Evolutionary conservation across 2,888 invertebrate species (phyloP), one percentile per base, ranked within the genome.

Genomic region (Macrostomum cliftonense): DNA sequence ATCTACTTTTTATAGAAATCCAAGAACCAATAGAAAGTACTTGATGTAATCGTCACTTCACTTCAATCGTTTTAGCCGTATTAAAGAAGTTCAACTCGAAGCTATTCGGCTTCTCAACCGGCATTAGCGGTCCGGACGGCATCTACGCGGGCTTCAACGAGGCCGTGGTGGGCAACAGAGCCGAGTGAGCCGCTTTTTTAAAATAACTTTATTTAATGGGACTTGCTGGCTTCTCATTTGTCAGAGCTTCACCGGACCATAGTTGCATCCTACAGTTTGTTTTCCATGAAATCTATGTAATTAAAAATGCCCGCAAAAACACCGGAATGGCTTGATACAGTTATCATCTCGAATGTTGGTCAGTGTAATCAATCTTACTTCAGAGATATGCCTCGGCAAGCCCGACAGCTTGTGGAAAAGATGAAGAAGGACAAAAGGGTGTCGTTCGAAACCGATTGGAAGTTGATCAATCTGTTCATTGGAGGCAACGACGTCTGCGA

Each of bases 401-500:
- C 46, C 16, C 12, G 46, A 46, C 39, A 46, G 43, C n/a, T 46
- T 2, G 40, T 40, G n/a, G 14, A 46, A 19, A 16, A 42, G 14
- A 46, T 46, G 13, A 43, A 40, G 13, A 42, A 46, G 16, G 45
- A 45, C 45, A 43, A 17, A 14, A 16, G 13, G 21, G 43, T 21
- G 43, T 2, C n/a, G 7, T 43, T 43, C 40, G 16, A 19, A 9
- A 40, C 40, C 16, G 46, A 46, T 37, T 46, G 46, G 46, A 46
- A 46, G 40, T 9, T 46, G 5, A 38, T 46, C 12, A 46, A 46
- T 16, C 20, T 46, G 4, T 46, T 46, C 43, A 19, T 46, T 5
- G 46, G 46, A 17, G 46, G 43, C n/a, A 46, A 46, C 19, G 46
- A 46, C 40, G 42, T 46, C 20, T 46, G 46, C 43, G 46, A 46